Evolutionary conservation across 2,888 invertebrate species (phyloP), one percentile per base, ranked within the genome.

Genomic region (Laspeyria flexula): DNA sequence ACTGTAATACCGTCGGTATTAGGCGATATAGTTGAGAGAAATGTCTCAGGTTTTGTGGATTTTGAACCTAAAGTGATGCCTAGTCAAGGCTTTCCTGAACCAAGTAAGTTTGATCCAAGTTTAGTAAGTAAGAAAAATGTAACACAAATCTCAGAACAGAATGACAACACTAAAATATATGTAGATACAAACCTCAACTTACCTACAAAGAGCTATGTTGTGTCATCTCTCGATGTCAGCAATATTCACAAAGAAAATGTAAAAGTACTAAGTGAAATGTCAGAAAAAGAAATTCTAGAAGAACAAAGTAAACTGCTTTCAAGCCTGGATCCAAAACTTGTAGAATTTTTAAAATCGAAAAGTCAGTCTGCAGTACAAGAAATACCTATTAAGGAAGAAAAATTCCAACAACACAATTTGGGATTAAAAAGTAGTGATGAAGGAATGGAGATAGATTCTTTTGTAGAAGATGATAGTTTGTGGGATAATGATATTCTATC

Each of bases 171-270:
- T 29, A 54, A 73, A 43, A 88, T 88, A 85, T 84, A 88, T 72
- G 43, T 83, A 38, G 84, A 87, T 66, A 31, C 23, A 31, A 60
- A 53, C 15, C 65, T 58, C 44, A 85, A 82, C 55, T 51, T 90
- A 3, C 81, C 81, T 34, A 39, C 65, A n/a, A 81, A 88, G 69
- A 94, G 93, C 71, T 93, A 79, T 50, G 86, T 94, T 9, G 57
- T 94, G 29, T 86, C 93, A 21, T 86, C 88, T 0, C 63, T 85
- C 38, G 93, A 94, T 43, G 93, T 93, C 0, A 74, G 76, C 33
- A 87, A 93, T 67, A 96, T 98, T 51, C 97, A 98, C 72, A 82
- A 89, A 59, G 96, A 96, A 83, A 98, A 98, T 85, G 37, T 96
- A 0, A 86, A 93, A 63, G 85, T 94, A 48, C 77, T 98, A 9